Percentiles rank a stretch among this genome's conserved stretches.
phyloP scores from a whole-genome alignment of 2,888 invertebrate species.

The Xestia sexstrigata region DNA sequence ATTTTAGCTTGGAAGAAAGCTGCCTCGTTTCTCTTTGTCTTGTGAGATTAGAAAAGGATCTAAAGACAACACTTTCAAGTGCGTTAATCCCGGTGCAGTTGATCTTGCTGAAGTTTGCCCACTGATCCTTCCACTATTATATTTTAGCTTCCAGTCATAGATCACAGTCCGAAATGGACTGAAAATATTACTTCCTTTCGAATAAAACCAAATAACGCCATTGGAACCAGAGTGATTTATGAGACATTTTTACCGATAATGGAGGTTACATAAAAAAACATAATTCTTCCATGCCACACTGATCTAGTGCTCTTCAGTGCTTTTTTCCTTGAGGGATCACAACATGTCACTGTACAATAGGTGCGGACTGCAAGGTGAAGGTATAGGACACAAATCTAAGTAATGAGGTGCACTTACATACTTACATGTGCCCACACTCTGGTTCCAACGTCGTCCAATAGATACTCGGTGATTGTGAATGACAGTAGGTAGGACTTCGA shows the following conservation, averaged over 20 bases:
- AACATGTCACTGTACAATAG: no score
- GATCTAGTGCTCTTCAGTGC: no score
- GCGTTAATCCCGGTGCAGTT: background rate
- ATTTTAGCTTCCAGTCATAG: background rate
- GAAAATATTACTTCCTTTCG: background rate
- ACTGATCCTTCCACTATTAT: background rate
- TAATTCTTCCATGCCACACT: no score
- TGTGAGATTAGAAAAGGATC: background rate
- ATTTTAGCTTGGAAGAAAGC: background rate
- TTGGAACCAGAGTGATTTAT: no score
- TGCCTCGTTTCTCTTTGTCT: background rate
- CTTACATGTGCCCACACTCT: no score
- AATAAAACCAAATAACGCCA: background rate
- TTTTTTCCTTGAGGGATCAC: no score
- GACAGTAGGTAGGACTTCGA: background rate
- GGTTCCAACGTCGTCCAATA: background rate
- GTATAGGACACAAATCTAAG: no score
- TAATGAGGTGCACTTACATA: no score
- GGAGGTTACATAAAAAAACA: no score
- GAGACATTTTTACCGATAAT: no score
- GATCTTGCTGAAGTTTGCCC: background rate
- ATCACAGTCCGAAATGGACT: background rate
- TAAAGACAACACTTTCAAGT: background rate
- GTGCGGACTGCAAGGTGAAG: no score
- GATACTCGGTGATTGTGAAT: background rate